Percentiles rank a stretch among this genome's conserved stretches.
Evolutionary conservation across 2,797 vertebrate species (phyloP).

Genomic region (Anguilla obscura): DNA sequence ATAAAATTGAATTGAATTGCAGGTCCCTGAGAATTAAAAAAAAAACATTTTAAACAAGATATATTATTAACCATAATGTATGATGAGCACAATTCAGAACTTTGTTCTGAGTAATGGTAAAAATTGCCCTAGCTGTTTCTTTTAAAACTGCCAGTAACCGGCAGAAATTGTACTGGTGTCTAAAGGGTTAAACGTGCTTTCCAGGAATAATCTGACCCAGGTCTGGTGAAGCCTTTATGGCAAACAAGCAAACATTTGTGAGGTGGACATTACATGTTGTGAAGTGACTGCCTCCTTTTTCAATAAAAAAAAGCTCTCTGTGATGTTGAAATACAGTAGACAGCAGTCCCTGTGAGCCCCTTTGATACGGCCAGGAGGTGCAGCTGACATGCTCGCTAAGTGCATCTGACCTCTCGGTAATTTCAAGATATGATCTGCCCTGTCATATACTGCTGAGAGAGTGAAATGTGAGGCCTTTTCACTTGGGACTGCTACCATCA

Average conservation of each 20-base stretch:
- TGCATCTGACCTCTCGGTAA: neutral
- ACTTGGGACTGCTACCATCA: slow-evolving; percentile 33
- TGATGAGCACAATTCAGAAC: too few relatives aligned
- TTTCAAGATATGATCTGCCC: slow-evolving; percentile 25
- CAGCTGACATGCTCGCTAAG: neutral
- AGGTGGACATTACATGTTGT: neutral
- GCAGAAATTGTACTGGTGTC: too few relatives aligned
- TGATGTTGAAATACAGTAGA: neutral
- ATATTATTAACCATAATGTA: too few relatives aligned
- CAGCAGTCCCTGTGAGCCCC: neutral
- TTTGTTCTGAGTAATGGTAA: too few relatives aligned
- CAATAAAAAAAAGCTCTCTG: neutral
- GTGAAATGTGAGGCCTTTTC: slow-evolving; percentile 25
- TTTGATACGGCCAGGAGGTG: neutral
- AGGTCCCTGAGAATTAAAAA: too few relatives aligned
- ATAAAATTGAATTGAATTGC: too few relatives aligned
- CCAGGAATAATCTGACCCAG: too few relatives aligned
- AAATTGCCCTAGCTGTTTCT: too few relatives aligned
- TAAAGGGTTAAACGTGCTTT: too few relatives aligned
- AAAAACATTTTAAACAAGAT: too few relatives aligned
- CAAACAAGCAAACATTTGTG: neutral
- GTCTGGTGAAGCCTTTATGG: neutral
- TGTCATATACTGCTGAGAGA: slow-evolving; percentile 27
- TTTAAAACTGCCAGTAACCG: too few relatives aligned
- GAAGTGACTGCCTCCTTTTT: neutral